phyloP scores from a whole-genome alignment of 2,888 invertebrate species.

The Dyspetes luteomarginatus region DNA sequence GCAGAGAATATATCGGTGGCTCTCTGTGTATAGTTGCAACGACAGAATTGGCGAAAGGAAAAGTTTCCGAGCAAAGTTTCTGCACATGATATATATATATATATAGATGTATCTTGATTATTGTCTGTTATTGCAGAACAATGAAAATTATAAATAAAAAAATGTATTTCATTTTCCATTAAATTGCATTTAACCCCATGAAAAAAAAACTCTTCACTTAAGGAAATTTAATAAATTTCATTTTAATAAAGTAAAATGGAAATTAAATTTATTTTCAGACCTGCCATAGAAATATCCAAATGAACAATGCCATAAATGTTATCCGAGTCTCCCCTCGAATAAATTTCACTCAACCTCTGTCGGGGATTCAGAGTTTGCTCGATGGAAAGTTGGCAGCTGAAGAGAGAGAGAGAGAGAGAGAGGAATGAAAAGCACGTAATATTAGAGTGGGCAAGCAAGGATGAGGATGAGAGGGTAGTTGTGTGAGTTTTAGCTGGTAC shows the following conservation, averaged over 20 bases:
- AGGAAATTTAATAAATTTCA: too few relatives aligned
- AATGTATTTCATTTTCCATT: too few relatives aligned
- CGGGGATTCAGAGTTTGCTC: constrained; percentile 24
- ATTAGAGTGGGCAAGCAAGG: constrained; percentile 7
- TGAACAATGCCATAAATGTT: constrained; percentile 15
- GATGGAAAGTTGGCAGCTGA: constrained; percentile 34
- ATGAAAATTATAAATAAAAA: too few relatives aligned
- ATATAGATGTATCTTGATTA: neutral
- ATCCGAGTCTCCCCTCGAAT: constrained; percentile 21
- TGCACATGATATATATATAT: neutral
- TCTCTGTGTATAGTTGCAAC: neutral
- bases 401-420: constrained; percentile 5
- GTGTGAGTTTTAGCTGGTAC: constrained; percentile 34
- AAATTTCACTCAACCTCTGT: constrained; percentile 38
- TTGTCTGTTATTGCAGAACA: too few relatives aligned
- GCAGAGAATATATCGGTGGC: too few relatives aligned
- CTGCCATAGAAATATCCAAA: neutral
- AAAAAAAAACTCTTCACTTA: too few relatives aligned
- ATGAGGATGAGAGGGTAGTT: constrained; percentile 15
- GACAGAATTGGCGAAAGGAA: constrained; percentile 40
- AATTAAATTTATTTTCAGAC: neutral
- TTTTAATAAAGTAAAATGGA: too few relatives aligned
- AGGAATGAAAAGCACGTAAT: constrained; percentile 17
- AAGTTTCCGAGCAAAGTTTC: neutral
- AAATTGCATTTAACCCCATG: too few relatives aligned